Conservation (phyloP, 2,113 vertebrate species). For the Thymallus thymallus region DNA sequence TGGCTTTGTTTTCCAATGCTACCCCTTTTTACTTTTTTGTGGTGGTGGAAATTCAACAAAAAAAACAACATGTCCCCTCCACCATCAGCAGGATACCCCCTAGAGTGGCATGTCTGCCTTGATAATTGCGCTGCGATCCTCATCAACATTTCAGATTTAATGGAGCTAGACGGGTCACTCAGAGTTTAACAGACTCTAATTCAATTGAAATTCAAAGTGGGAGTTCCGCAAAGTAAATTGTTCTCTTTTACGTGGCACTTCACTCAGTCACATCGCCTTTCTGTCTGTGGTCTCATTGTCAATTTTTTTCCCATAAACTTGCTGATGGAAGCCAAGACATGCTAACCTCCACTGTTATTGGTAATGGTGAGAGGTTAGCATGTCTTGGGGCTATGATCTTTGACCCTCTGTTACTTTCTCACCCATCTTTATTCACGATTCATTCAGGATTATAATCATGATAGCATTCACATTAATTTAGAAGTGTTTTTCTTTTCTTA, state of each 20-base stretch:
- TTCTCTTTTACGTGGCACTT: conserved; percentile 61
- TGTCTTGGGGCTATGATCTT: no score
- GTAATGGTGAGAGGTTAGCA: no score
- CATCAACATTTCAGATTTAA: conserved; percentile 75
- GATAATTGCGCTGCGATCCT: conserved; percentile 75
- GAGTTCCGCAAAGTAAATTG: conserved; percentile 70
- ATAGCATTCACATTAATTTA: no score
- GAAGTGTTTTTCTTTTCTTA: no score
- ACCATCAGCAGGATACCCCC: conserved; percentile 67
- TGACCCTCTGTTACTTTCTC: no score
- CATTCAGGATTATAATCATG: no score
- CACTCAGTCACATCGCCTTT: conserved; percentile 58
- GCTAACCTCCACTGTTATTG: no score
- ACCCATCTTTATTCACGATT: no score
- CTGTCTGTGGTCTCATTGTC: conserved; percentile 46
- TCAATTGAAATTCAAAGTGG: conserved; percentile 76
- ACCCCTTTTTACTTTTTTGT: conserved; percentile 42
- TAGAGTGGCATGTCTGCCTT: conserved; percentile 64
- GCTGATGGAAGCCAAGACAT: no score
- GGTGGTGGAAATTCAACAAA: conserved; percentile 3
- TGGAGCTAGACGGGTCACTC: conserved; percentile 73
- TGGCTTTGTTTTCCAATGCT: conserved; percentile 7
- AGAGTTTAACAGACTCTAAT: conserved; percentile 75
- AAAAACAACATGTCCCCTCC: conserved; percentile 50
- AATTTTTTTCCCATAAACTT: conserved; percentile 38